Base-by-base conservation (phyloP, 1,140 invertebrate genomes). In the Drosophila paulistorum region DNA sequence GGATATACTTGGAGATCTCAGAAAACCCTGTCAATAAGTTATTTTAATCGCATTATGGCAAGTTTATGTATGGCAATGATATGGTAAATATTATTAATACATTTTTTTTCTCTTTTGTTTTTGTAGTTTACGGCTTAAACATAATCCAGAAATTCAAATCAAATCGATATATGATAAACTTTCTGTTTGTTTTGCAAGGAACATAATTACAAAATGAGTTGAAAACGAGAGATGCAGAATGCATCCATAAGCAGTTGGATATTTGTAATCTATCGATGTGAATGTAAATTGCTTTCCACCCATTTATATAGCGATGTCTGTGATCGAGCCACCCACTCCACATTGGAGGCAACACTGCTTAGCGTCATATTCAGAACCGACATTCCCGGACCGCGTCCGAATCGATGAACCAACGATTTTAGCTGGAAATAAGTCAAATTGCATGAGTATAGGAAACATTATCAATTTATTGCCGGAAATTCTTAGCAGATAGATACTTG, bases 281-380 rank as follows among this genome's bases (percentile, higher is more conserved):
- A 82, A 68, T 86, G 83, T 58, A 90, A 75, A 72, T 92, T 91
- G 64, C 78, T 91, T 62, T 92, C 90, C 30, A 92, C 85, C 91
- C 91, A 92, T 79, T 85, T 91, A 66, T 92, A 92, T 55, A 92
- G 79, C 69, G 91, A 79, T 9, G 81, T 87, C 65, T 92, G 91
- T 7, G 91, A 91, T 45, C 90, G 51, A 10, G 90, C 91, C 58
- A 92, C 91, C 91, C 91, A 92, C 74, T 92, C 91, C 41, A 92
- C 91, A 68, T 92, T 92, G 37, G 91, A 90, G 54, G 90, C 91
- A 20, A 92, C 91, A 59, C 90, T 92, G 65, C 90, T 90, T 14
- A 92, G 65, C 54, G 91, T 92, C 91, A 92, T 92, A 20, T 91
- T 92, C 11, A 92, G 72, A 51, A 92, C 78, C 11, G 86, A 68